Evolutionary conservation across 2,113 vertebrate genomes (phyloP).

Genomic region (Anser brachyrhynchus): DNA sequence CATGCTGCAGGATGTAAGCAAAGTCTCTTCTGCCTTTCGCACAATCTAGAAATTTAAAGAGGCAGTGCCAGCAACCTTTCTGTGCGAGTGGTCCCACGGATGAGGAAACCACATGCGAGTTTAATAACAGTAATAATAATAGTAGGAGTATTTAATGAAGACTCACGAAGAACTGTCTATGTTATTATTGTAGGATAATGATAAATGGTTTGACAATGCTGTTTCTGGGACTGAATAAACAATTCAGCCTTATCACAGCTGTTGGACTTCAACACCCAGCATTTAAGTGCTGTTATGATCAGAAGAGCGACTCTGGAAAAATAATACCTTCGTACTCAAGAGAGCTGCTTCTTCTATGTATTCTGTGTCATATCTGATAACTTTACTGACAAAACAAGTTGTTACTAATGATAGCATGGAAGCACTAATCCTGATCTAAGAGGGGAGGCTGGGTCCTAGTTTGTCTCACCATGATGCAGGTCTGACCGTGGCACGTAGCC

Average conservation of each 20-base stretch:
- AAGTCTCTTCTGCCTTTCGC: not conserved
- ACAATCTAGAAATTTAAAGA: slow-evolving; percentile 42
- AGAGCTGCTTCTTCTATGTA: not conserved
- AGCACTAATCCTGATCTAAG: not conserved
- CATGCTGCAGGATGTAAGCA: not conserved
- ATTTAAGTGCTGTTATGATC: slow-evolving; percentile 2
- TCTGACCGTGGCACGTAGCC: fast-evolving
- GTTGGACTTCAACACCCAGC: not conserved
- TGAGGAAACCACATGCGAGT: not conserved
- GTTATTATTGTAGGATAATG: not conserved
- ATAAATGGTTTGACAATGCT: not conserved
- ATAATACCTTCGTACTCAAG: not conserved
- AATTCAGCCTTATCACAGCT: slow-evolving; percentile 16
- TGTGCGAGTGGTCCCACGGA: not conserved
- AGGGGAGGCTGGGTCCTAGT: not conserved
- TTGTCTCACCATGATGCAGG: not conserved
- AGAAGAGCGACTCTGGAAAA: slow-evolving; percentile 30
- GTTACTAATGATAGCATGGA: not conserved
- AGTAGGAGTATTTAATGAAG: not conserved
- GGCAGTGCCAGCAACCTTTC: not conserved
- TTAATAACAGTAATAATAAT: slow-evolving; percentile 20
- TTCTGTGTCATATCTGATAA: not conserved
- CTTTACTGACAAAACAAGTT: slow-evolving; percentile 3
- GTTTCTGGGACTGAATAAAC: slow-evolving; percentile 31
- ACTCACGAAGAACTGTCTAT: not conserved